phyloP scores from a whole-genome alignment of 2,113 vertebrate species.

The Arenaria interpres region DNA sequence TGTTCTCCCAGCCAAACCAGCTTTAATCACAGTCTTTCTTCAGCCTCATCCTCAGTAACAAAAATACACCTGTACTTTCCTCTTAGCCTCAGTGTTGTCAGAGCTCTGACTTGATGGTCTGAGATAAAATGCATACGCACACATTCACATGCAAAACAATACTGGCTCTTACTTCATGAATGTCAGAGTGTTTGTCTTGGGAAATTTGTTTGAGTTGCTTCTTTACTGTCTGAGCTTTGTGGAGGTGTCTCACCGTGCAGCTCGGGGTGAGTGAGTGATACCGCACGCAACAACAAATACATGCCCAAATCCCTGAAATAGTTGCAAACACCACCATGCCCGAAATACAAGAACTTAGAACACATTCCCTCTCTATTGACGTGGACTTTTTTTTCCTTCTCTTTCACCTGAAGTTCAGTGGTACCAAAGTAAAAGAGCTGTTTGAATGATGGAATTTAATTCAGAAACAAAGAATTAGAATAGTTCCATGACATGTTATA shows the following conservation, averaged over 20 bases:
- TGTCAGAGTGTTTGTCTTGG: background rate
- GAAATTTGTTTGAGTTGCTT: background rate
- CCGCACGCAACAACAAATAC: background rate
- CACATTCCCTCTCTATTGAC: background rate
- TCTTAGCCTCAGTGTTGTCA: background rate
- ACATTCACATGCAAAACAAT: background rate
- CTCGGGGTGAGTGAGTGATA: background rate
- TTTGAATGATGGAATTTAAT: background rate
- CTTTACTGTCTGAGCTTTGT: background rate
- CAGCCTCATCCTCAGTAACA: background rate
- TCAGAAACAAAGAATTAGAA: background rate
- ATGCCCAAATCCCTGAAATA: background rate
- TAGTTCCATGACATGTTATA: background rate
- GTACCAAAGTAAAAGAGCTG: background rate
- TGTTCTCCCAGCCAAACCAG: background rate
- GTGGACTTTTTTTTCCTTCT: background rate
- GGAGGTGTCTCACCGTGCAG: background rate
- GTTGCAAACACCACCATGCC: background rate
- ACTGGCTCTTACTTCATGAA: background rate
- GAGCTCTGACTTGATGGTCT: background rate
- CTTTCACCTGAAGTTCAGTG: background rate
- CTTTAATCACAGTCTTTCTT: background rate
- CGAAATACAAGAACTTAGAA: background rate
- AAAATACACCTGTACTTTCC: background rate
- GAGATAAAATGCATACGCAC: background rate